A percentile compares a stretch with the other conserved stretches of the same genome.
Evolutionary conservation across 2,113 vertebrate genomes (phyloP).

Genomic region (Siphamia tubifer): DNA sequence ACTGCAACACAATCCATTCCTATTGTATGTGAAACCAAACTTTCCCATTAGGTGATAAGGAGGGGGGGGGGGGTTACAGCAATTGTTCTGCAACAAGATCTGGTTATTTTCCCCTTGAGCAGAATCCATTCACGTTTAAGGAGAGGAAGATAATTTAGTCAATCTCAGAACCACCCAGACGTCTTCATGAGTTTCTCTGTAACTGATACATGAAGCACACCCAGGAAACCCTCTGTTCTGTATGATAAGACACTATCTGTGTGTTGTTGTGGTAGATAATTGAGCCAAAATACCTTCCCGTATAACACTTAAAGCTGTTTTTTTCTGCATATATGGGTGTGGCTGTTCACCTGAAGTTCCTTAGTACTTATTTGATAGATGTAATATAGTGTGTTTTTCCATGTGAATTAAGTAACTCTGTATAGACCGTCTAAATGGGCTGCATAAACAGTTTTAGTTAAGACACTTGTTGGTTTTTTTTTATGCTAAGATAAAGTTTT

Average conservation of each 20-base stretch:
- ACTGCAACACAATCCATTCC: conserved; percentile 64
- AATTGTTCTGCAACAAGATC: conserved; percentile 51
- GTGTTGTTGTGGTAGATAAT: conserved; percentile 22
- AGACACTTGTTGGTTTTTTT: no score
- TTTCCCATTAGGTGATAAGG: conserved; percentile 52
- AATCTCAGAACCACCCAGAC: conserved; percentile 55
- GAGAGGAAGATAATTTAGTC: conserved; percentile 39
- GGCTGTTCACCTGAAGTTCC: conserved; percentile 1
- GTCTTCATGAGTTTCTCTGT: conserved; percentile 53
- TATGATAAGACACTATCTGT: conserved; percentile 17
- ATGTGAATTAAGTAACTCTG: neutral
- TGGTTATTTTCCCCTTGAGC: conserved; percentile 57
- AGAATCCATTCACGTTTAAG: conserved; percentile 46
- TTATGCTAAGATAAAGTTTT: no score
- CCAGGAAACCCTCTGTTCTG: conserved; percentile 31
- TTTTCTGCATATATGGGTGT: conserved; percentile 29
- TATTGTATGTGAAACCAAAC: conserved; percentile 63
- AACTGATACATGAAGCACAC: conserved; percentile 66
- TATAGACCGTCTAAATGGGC: no score
- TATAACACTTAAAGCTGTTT: conserved; percentile 6
- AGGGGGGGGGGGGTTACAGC: neutral
- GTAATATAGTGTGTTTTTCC: neutral
- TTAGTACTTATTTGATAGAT: neutral
- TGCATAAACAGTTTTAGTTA: no score
- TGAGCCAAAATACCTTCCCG: neutral